A percentile compares a stretch with the other conserved stretches of the same genome.
These are phyloP conservation scores for Pandemis cinnamomeana DNA, from an alignment of 2,888 invertebrate species.

Conservation along the genomic window DNA sequence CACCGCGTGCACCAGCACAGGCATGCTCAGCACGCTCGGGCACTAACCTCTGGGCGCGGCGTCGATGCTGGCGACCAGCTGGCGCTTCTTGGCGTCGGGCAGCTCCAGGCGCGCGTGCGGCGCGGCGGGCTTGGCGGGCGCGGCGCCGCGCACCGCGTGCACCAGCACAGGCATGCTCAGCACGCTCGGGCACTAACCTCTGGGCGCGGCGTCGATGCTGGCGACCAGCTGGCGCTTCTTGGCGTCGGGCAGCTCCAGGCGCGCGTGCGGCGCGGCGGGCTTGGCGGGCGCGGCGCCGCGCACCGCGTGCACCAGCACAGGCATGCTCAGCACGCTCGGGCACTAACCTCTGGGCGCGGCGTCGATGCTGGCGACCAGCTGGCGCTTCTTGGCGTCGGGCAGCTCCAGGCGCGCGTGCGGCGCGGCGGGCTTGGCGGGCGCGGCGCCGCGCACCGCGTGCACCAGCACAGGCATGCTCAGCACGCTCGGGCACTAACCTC, in stretches of 20 bases:
- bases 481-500: constrained; percentile 49
- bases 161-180: too few species aligned
- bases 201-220: constrained; percentile 50
- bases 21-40: too few species aligned
- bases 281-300: constrained; percentile 69
- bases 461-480: too few species aligned
- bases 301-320: too few species aligned
- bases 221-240: constrained; percentile 59
- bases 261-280: constrained; percentile 50
- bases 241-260: constrained; percentile 61
- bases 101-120: constrained; percentile 59
- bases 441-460: too few species aligned
- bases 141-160: constrained; percentile 73
- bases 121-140: constrained; percentile 57
- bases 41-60: constrained; percentile 50
- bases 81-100: constrained; percentile 62
- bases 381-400: too few species aligned
- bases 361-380: too few species aligned
- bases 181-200: constrained; percentile 50
- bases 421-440: too few species aligned
- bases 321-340: too few species aligned
- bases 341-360: too few species aligned
- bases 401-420: too few species aligned
- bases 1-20: constrained; percentile 76
- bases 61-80: constrained; percentile 51